phyloP scores from a whole-genome alignment of 1,140 invertebrate species.

The Hylaeus anthracinus region DNA sequence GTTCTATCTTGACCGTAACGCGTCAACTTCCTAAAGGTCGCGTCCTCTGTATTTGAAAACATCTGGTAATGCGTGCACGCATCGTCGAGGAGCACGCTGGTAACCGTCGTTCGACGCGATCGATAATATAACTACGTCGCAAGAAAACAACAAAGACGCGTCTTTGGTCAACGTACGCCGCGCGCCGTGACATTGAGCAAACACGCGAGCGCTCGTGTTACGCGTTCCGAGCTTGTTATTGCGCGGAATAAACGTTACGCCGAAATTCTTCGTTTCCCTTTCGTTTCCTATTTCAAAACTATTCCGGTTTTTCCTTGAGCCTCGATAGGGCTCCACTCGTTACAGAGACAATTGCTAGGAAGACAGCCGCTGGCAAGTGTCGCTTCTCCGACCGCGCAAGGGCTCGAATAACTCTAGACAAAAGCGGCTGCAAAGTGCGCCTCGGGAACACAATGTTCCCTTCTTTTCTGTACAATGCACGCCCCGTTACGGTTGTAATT shows the following conservation, averaged over 20 bases:
- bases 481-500: not conserved
- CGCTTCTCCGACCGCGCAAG: conserved; percentile 59
- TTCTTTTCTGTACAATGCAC: not conserved
- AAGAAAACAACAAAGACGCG: not conserved
- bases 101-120: not conserved
- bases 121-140: conserved; percentile 13
- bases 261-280: no score
- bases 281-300: no score
- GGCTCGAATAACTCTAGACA: conserved; percentile 29
- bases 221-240: no score
- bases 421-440: conserved; percentile 29
- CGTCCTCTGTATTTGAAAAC: no score
- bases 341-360: conserved; percentile 56
- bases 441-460: conserved; percentile 22
- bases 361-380: conserved; percentile 61
- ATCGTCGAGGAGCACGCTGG: not conserved
- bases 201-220: no score
- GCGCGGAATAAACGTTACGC: no score
- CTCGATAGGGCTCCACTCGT: conserved; percentile 38
- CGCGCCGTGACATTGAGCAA: not conserved
- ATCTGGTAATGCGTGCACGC: not conserved
- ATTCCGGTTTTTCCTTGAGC: not conserved
- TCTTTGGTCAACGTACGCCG: conserved; percentile 1
- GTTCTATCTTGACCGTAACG: no score
- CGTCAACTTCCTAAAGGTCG: no score